Percentiles rank a stretch among this genome's conserved stretches.
phyloP scores from a whole-genome alignment of 2,888 invertebrate species.

The Lasius fuliginosus region DNA sequence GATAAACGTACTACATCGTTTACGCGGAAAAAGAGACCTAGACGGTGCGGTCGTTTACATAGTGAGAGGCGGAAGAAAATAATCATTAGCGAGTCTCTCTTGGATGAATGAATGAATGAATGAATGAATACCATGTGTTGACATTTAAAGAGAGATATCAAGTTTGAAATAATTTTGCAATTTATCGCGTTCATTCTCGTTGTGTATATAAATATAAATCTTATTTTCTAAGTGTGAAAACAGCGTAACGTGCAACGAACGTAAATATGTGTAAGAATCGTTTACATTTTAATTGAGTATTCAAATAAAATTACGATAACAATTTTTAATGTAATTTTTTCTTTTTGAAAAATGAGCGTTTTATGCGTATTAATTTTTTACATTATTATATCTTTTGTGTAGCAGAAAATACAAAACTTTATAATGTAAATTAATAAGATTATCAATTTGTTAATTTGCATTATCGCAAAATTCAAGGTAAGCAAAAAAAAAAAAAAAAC shows the following conservation, averaged over 20 bases:
- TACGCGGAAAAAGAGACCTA: neutral
- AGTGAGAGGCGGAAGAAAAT: neutral
- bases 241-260: neutral
- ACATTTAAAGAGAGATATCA: neutral
- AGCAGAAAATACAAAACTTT: neutral
- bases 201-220: conserved; percentile 12
- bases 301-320: neutral
- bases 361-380: neutral
- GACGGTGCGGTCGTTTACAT: neutral
- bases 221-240: neutral
- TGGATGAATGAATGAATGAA: neutral
- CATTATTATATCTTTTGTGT: neutral
- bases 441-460: neutral
- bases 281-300: neutral
- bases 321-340: neutral
- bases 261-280: neutral
- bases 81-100: neutral
- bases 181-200: neutral
- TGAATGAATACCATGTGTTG: neutral
- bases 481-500: neutral
- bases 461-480: neutral
- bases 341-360: neutral
- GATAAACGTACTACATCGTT: neutral
- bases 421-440: neutral
- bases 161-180: conserved; percentile 4